A percentile compares a stretch with the other conserved stretches of the same genome.
Conservation (phyloP, 1,140 invertebrate genomes). For the Dermatophagoides farinae region DNA sequence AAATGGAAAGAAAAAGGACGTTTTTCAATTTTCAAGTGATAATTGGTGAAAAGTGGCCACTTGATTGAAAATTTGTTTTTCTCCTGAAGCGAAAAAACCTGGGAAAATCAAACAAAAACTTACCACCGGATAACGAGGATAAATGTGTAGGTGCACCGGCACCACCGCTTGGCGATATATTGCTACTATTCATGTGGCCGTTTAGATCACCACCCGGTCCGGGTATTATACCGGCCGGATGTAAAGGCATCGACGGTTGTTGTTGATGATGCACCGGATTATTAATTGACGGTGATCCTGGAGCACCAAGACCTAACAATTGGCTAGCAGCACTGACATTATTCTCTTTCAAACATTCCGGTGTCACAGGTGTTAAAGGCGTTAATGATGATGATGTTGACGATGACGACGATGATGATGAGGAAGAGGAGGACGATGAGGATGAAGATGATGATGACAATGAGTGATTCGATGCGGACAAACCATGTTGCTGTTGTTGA, state of each 20-base stretch:
- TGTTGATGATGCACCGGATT: not conserved
- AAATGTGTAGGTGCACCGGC: conserved; percentile 3
- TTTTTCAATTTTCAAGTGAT: not conserved
- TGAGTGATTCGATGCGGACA: conserved; percentile 10
- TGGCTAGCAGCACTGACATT: not conserved
- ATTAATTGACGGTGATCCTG: not conserved
- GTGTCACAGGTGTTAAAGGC: not conserved
- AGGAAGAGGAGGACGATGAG: not conserved
- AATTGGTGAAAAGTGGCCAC: not conserved
- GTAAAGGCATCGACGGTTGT: not conserved
- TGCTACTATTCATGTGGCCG: conserved; percentile 11
- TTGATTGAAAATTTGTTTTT: too few species aligned
- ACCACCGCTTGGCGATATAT: conserved; percentile 7
- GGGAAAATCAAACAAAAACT: not conserved
- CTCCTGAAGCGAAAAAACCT: not conserved
- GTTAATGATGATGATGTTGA: conserved; percentile 10
- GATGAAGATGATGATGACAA: not conserved
- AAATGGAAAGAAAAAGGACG: not conserved
- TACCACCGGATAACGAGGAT: not conserved
- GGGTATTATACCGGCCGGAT: conserved; percentile 2
- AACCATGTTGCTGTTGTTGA: conserved; percentile 19
- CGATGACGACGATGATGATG: not conserved
- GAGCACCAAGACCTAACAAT: not conserved
- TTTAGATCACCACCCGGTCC: conserved; percentile 3
- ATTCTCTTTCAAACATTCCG: conserved; percentile 2